Conservation (phyloP, 2,888 invertebrate species). For the Resseliella maxima region DNA sequence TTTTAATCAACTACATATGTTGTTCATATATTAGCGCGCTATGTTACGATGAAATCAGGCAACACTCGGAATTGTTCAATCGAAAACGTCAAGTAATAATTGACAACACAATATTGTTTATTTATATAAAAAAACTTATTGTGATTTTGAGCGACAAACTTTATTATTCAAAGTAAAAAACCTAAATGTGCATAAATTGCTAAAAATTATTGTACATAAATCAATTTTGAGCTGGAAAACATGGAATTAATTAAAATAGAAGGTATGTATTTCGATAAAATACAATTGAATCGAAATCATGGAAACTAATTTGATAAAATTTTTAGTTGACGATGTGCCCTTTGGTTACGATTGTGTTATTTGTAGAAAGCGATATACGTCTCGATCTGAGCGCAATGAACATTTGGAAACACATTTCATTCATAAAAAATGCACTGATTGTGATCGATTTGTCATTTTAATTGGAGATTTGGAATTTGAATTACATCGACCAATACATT, state of each 20-base stretch:
- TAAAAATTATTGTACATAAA: not conserved
- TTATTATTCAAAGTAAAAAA: not conserved
- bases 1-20: too few relatives aligned
- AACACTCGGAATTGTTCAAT: not conserved
- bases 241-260: slow-evolving; percentile 24
- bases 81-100: not conserved
- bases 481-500: not conserved
- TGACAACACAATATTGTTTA: slow-evolving; percentile 12
- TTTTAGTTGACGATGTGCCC: slow-evolving; percentile 24
- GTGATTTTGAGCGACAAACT: not conserved
- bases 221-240: not conserved
- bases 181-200: not conserved
- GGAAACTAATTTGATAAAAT: not conserved
- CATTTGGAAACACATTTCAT: slow-evolving; percentile 37
- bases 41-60: not conserved
- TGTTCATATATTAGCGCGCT: too few relatives aligned
- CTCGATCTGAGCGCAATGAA: not conserved
- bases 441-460: slow-evolving; percentile 3
- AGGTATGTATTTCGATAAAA: not conserved
- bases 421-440: not conserved
- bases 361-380: not conserved
- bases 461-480: slow-evolving; percentile 34
- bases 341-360: slow-evolving; percentile 25
- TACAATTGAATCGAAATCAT: not conserved
- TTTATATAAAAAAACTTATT: not conserved